phyloP scores from a whole-genome alignment of 2,113 vertebrate species.

The Pachyramphus minor region DNA sequence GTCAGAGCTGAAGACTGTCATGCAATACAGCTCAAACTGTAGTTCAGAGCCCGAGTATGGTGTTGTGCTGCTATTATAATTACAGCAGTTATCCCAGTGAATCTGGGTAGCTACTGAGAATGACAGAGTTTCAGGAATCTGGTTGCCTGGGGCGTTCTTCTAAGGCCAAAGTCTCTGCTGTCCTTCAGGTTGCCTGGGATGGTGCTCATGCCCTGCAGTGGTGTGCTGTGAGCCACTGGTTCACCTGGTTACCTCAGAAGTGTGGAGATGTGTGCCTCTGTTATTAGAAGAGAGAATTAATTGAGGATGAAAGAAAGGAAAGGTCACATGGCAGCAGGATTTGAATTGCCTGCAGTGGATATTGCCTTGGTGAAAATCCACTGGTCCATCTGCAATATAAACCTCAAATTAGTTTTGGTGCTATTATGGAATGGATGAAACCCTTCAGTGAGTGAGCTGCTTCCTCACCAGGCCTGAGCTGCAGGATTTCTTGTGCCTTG shows the following conservation, averaged over 20 bases:
- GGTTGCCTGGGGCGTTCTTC: background rate
- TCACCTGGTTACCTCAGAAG: accelerated
- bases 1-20: background rate
- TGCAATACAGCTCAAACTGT: background rate
- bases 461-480: background rate
- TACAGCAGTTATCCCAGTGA: background rate
- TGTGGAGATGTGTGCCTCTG: background rate
- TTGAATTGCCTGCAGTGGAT: background rate
- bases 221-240: background rate
- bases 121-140: background rate
- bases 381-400: background rate
- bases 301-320: background rate
- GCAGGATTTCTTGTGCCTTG: background rate
- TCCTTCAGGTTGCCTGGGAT: background rate
- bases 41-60: background rate
- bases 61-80: background rate
- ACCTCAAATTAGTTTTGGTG: background rate
- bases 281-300: background rate
- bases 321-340: background rate
- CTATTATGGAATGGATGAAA: background rate
- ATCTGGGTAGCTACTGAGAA: background rate
- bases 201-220: background rate
- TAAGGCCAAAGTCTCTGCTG: background rate
- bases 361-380: background rate
- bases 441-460: background rate